These are phyloP conservation scores for Dasypolia templi DNA, from an alignment of 2,888 invertebrate genomes.

Conservation along the genomic window DNA sequence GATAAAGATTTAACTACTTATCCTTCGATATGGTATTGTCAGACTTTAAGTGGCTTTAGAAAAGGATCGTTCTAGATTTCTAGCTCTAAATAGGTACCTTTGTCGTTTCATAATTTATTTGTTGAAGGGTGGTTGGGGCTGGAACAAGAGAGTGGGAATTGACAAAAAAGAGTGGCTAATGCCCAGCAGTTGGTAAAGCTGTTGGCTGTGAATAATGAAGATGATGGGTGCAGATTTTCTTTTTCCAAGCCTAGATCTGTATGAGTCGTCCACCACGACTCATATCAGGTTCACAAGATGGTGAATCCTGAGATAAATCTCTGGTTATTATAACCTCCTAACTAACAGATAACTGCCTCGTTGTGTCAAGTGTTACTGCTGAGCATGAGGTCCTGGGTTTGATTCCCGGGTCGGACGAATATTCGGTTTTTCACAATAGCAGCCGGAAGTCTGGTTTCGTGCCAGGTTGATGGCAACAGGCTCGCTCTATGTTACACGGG, in stretches of 20 bases:
- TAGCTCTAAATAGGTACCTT: background rate
- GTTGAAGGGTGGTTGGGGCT: background rate
- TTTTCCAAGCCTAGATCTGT: background rate
- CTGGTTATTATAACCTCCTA: background rate
- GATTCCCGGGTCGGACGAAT: no score
- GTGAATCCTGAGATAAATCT: background rate
- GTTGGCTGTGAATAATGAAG: background rate
- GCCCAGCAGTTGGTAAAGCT: background rate
- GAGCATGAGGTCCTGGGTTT: no score
- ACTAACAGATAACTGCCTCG: no score
- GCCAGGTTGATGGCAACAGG: no score
- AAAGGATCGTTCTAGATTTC: conserved; percentile 10
- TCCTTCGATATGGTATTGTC: conserved; percentile 23
- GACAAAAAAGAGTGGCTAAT: background rate
- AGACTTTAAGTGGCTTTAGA: background rate
- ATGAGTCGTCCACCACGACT: no score
- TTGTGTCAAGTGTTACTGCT: no score
- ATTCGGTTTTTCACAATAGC: no score
- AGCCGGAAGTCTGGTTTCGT: no score
- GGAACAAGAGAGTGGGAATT: background rate
- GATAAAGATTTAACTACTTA: conserved; percentile 43
- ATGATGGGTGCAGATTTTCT: background rate
- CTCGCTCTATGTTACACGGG: no score
- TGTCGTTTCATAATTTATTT: background rate
- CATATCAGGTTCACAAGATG: background rate